Base-by-base conservation (phyloP, 1,140 invertebrate species). In the Bombus breviceps region DNA sequence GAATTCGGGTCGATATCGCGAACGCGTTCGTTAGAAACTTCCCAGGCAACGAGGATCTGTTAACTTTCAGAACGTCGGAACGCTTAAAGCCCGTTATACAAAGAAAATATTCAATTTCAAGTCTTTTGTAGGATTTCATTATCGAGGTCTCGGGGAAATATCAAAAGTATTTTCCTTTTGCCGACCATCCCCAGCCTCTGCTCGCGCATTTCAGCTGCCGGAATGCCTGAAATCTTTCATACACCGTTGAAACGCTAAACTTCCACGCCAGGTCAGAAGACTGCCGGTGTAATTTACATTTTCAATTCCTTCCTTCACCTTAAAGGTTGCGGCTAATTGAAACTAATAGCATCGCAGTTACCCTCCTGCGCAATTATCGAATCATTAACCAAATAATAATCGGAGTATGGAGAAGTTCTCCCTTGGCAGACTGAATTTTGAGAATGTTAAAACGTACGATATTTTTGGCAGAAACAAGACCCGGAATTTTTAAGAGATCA, bases 41-140 rank as follows among this genome's bases (percentile, higher is more conserved):
- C 6, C 12, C 12, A 6, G 8, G 74, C 74, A 28, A 57, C 72
- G 41, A 25, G 34, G 34, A 79, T 79, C 77, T 18, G 77, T 79
- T 66, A 68, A 79, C n/a, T 79, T 66, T 66, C n/a, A 79, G 77
- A 34, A 79, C 39, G 77, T 43, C n/a, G 74, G 53, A 76, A 76
- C 74, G 74, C 47, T 76, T 76, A 76, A 76, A 57, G 47, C 39
- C 47, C 47, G 74, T 79, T 79, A 66, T 79, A 79, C 77, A 79
- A 79, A 79, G 77, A 79, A 77, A 77, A 77, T 77, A 77, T 77
- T 77, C 75, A 59, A 77, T 77, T 77, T 77, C 75, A 77, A 25
- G 75, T 64, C 75, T 77, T 66, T 64, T 77, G 75, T 62, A 77
- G 75, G 57, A 77, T 77, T 77, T 62, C 75, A 77, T 77, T 77